A percentile compares a stretch with the other conserved stretches of the same genome.
Evolutionary conservation across 2,888 invertebrate genomes (phyloP).

Genomic region (Papilio gigon): DNA sequence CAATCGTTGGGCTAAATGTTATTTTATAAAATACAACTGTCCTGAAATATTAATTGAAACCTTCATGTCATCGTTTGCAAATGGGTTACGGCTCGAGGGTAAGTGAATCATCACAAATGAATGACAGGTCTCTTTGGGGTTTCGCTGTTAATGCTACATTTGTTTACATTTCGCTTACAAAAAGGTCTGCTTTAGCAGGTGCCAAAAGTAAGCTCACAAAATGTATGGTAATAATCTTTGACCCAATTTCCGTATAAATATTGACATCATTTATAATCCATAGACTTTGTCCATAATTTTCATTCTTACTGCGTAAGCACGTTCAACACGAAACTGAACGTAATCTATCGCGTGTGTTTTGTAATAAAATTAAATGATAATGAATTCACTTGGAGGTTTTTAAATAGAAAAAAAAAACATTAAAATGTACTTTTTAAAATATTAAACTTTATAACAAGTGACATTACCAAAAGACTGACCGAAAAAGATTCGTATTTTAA

Average conservation of each 20-base stretch:
- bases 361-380: conserved; percentile 24
- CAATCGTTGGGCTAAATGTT: neutral
- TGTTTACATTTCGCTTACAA: conserved; percentile 36
- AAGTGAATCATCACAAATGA: conserved; percentile 13
- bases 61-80: neutral
- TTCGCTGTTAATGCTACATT: conserved; percentile 17
- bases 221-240: conserved; percentile 36
- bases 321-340: conserved; percentile 9
- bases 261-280: conserved; percentile 26
- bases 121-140: conserved; percentile 27
- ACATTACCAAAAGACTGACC: neutral
- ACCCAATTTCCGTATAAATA: conserved; percentile 26
- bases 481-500: neutral
- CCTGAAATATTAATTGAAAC: neutral
- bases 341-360: conserved; percentile 28
- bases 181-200: conserved; percentile 29
- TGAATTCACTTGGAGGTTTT: neutral
- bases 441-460: neutral
- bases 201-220: conserved; percentile 30
- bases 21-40: neutral
- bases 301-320: conserved; percentile 9
- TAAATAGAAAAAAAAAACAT: conserved; percentile 8
- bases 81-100: conserved; percentile 4
- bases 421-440: neutral
- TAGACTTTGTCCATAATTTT: neutral